These are phyloP conservation scores for Sphenodon punctatus DNA, from an alignment of 2,797 vertebrate genomes.

Conservation along the genomic window DNA sequence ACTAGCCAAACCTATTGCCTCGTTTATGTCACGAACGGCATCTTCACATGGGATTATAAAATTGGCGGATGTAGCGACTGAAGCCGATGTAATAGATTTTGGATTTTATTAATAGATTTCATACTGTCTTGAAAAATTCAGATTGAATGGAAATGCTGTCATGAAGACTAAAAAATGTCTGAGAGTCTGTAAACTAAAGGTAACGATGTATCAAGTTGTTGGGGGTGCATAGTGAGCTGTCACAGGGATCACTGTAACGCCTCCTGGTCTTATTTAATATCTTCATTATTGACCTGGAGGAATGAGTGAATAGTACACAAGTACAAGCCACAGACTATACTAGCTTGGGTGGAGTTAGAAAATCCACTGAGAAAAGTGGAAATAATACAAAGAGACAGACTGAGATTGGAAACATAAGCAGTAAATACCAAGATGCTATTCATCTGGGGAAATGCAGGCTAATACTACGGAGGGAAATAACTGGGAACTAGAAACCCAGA, in stretches of 20 bases:
- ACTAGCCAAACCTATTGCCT: slow-evolving; percentile 23
- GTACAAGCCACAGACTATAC: background rate
- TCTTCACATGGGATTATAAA: slow-evolving; percentile 1
- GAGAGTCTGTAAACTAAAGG: background rate
- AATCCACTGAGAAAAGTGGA: slow-evolving; percentile 3
- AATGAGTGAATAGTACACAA: background rate
- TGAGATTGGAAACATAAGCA: background rate
- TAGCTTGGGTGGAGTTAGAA: background rate
- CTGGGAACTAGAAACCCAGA: background rate
- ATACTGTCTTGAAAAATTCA: background rate
- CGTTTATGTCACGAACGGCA: background rate
- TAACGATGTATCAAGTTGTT: background rate
- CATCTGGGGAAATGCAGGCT: background rate
- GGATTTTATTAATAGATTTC: background rate
- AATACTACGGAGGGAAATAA: slow-evolving; percentile 8
- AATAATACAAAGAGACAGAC: background rate
- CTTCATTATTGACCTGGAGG: background rate
- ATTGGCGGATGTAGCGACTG: background rate
- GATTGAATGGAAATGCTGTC: background rate
- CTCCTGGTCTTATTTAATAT: background rate
- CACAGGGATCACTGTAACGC: too few relatives aligned
- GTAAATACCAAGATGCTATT: background rate
- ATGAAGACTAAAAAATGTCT: background rate
- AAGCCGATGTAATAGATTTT: background rate
- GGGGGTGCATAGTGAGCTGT: background rate